Evolutionary conservation across 30 jellyfish, hydroid and myxozoan species (phyloP).

Genomic region (Aurelia coerulea): DNA sequence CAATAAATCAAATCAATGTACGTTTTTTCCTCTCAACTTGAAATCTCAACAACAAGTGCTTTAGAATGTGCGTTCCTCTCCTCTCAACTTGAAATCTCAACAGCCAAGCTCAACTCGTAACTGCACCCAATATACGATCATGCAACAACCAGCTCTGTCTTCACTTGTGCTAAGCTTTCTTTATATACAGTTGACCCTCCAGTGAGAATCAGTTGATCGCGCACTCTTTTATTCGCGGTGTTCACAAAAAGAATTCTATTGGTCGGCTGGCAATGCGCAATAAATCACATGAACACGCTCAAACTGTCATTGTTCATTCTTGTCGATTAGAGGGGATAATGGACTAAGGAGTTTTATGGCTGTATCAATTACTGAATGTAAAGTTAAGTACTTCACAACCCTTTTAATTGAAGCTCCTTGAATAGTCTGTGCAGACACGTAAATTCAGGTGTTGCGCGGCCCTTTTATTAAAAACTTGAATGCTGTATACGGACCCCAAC

Average conservation of each 20-base stretch:
- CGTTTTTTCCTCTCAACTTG: no score
- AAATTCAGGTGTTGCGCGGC: no score
- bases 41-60: no score
- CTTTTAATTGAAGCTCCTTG: no score
- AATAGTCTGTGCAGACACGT: no score
- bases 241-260: conserved; percentile 13
- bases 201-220: background rate
- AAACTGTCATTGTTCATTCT: background rate
- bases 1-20: no score
- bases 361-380: background rate
- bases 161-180: background rate
- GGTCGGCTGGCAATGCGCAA: conserved; percentile 22
- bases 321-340: background rate
- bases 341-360: conserved; percentile 1
- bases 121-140: no score
- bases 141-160: background rate
- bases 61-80: no score
- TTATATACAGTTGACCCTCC: conserved; percentile 42
- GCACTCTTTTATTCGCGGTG: conserved; percentile 8
- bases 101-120: background rate
- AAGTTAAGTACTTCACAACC: background rate
- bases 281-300: conserved; percentile 24
- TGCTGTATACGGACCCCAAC: no score
- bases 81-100: no score
- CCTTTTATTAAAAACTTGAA: no score